Evolutionary conservation across 2,113 vertebrate genomes (phyloP).

Genomic region (Solea senegalensis): DNA sequence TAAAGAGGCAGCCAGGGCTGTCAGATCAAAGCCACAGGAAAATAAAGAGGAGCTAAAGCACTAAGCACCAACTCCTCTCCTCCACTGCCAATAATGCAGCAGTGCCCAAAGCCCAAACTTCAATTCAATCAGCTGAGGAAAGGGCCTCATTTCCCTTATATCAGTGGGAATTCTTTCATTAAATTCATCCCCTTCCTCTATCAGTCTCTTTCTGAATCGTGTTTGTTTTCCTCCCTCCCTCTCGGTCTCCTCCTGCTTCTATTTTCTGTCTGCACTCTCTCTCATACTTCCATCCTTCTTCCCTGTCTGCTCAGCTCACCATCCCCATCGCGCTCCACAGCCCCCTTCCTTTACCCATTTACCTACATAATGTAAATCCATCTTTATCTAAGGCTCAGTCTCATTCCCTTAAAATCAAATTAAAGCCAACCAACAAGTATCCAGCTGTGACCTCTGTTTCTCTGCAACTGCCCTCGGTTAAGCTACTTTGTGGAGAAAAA

Average conservation of each 20-base stretch:
- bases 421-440: constrained; percentile 23
- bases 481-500: constrained; percentile 2
- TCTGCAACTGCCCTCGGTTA: not conserved
- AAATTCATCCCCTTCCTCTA: constrained; percentile 42
- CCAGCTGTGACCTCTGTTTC: constrained; percentile 28
- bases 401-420: constrained; percentile 42
- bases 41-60: constrained; percentile 68
- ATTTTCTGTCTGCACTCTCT: constrained; percentile 19
- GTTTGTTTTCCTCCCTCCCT: constrained; percentile 39
- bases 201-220: constrained; percentile 28
- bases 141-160: constrained; percentile 50
- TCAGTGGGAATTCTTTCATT: constrained; percentile 71
- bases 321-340: constrained; percentile 19
- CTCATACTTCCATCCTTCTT: constrained; percentile 35
- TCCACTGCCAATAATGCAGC: constrained; percentile 66
- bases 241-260: constrained; percentile 23
- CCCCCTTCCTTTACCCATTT: constrained; percentile 47
- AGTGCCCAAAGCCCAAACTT: constrained; percentile 58
- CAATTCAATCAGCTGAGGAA: constrained; percentile 75
- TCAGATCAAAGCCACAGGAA: constrained; percentile 65
- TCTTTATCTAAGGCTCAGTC: constrained; percentile 9
- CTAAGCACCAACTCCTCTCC: constrained; percentile 51
- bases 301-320: constrained; percentile 19
- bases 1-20: constrained; percentile 46
- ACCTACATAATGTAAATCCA: constrained; percentile 57